These are phyloP conservation scores for Linyphia triangularis DNA, from an alignment of 2,888 invertebrate species.

Conservation along the genomic window DNA sequence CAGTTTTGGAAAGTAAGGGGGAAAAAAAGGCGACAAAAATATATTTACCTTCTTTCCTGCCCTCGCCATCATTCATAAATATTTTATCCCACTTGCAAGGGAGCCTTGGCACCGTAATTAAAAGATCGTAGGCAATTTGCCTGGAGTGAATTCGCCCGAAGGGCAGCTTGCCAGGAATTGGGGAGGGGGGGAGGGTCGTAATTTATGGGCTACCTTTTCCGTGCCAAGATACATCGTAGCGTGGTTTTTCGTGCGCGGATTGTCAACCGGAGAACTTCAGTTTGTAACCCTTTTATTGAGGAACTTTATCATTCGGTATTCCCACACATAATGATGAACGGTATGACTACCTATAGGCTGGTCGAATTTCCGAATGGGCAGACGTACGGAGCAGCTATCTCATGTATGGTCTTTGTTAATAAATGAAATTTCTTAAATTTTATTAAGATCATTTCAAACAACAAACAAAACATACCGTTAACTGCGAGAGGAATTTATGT, in stretches of 20 bases:
- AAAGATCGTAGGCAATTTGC: constrained; percentile 74
- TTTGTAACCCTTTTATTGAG: too few relatives aligned
- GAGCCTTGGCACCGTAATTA: constrained; percentile 72
- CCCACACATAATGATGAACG: too few relatives aligned
- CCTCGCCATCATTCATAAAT: constrained; percentile 72
- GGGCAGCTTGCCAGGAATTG: constrained; percentile 58
- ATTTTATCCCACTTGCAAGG: constrained; percentile 57
- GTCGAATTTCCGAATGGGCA: too few relatives aligned
- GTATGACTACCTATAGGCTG: too few relatives aligned
- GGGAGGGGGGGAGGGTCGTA: constrained; percentile 53
- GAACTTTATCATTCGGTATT: too few relatives aligned
- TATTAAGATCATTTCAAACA: too few relatives aligned
- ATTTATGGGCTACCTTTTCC: constrained; percentile 71
- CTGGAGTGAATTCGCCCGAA: constrained; percentile 30
- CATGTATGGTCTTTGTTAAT: too few relatives aligned
- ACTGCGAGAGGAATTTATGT: too few relatives aligned
- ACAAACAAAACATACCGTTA: too few relatives aligned
- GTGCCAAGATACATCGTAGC: constrained; percentile 17
- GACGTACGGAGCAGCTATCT: too few relatives aligned
- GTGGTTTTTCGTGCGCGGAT: background rate
- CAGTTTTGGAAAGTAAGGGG: constrained; percentile 7
- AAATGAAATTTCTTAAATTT: too few relatives aligned
- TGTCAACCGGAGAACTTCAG: constrained; percentile 12
- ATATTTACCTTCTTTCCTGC: constrained; percentile 58
- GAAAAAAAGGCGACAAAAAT: constrained; percentile 61